These are phyloP conservation scores for Myodes glareolus DNA, from an alignment of 2,113 vertebrate genomes.

Conservation along the genomic window DNA sequence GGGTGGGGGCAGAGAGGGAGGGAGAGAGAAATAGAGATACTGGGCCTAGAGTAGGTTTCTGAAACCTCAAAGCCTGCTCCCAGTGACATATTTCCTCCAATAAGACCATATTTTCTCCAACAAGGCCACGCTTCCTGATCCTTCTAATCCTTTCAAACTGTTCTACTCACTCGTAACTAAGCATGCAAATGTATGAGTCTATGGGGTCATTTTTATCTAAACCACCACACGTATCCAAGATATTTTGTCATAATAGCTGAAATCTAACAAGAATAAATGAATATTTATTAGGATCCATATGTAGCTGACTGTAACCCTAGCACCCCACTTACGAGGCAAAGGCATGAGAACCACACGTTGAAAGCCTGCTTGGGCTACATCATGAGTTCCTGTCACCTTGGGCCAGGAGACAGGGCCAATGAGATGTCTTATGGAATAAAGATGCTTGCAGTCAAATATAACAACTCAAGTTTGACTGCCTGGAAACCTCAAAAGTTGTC, in stretches of 20 bases:
- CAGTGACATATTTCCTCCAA: too few species aligned
- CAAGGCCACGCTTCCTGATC: neutral
- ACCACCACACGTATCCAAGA: neutral
- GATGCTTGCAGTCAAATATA: too few species aligned
- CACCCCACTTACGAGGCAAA: neutral
- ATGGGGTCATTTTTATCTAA: neutral
- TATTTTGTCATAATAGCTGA: neutral
- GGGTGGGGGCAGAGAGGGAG: too few species aligned
- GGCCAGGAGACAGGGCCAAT: neutral
- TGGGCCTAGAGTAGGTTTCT: neutral
- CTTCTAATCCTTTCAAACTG: neutral
- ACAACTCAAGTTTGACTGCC: neutral
- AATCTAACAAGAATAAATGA: neutral
- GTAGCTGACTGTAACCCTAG: neutral
- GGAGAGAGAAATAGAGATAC: neutral
- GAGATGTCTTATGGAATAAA: neutral
- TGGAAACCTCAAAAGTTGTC: neutral
- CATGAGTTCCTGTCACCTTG: neutral
- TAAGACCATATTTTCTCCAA: neutral
- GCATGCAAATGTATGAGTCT: neutral
- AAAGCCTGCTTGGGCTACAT: neutral
- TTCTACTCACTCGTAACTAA: neutral
- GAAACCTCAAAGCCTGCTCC: neutral
- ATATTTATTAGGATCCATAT: conserved; percentile 3
- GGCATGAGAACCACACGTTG: neutral